Evolutionary conservation across 2,888 invertebrate genomes (phyloP).

Genomic region (Conops quadrifasciatus): DNA sequence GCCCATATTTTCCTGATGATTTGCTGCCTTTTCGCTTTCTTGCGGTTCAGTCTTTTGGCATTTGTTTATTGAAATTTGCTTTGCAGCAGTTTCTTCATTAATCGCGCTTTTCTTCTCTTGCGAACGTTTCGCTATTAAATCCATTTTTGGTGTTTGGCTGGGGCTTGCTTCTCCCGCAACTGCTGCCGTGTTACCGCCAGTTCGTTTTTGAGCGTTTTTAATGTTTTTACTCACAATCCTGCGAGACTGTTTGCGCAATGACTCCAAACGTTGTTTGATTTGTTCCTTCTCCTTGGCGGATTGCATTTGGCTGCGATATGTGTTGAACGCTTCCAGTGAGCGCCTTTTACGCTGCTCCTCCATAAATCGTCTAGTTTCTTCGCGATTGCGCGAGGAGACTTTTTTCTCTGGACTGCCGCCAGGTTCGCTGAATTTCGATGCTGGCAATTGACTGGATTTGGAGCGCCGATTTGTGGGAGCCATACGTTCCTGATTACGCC

Average conservation of each 20-base stretch:
- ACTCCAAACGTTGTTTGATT: slow-evolving; percentile 65
- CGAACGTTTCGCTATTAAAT: slow-evolving; percentile 6
- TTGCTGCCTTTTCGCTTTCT: background rate
- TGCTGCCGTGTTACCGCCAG: background rate
- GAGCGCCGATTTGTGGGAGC: slow-evolving; percentile 37
- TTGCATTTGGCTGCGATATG: slow-evolving; percentile 45
- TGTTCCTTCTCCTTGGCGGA: slow-evolving; percentile 56
- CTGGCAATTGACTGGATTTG: slow-evolving; percentile 43
- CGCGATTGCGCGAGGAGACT: slow-evolving; percentile 65
- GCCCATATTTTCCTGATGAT: background rate
- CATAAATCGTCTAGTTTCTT: slow-evolving; percentile 69
- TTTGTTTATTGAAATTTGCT: background rate
- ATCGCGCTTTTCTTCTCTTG: background rate
- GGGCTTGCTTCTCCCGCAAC: slow-evolving; percentile 11
- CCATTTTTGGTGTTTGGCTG: background rate
- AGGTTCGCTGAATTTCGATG: slow-evolving; percentile 32
- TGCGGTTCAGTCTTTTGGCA: background rate
- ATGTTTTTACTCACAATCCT: slow-evolving; percentile 66
- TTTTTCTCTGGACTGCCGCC: slow-evolving; percentile 45
- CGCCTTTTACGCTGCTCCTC: slow-evolving; percentile 67
- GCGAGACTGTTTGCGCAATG: slow-evolving; percentile 64
- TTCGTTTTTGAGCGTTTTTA: slow-evolving; percentile 43
- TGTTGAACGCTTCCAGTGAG: slow-evolving; percentile 29
- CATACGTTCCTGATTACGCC: background rate
- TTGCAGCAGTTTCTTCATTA: background rate